phyloP scores from a whole-genome alignment of 2,888 invertebrate genomes.

The Autographa pulchrina region DNA sequence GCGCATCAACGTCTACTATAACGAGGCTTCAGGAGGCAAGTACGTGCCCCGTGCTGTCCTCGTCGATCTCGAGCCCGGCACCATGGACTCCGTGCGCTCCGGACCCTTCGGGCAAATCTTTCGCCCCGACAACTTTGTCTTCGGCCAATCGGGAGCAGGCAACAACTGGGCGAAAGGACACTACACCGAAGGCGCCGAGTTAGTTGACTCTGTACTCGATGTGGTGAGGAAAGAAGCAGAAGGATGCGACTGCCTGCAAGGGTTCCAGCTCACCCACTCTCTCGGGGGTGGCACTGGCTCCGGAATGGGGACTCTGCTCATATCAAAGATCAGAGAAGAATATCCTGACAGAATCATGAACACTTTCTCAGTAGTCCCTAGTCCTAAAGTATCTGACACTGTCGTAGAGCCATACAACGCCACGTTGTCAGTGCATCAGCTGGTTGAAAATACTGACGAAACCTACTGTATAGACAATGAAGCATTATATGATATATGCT shows the following conservation, averaged over 20 bases:
- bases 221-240: slow-evolving; percentile 90
- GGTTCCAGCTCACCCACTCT: slow-evolving; percentile 91
- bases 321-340: slow-evolving; percentile 92
- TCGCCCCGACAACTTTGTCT: slow-evolving; percentile 93
- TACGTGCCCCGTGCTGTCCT: slow-evolving; percentile 82
- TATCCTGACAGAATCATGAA: slow-evolving; percentile 93
- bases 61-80: slow-evolving; percentile 82
- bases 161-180: slow-evolving; percentile 92
- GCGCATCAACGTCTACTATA: slow-evolving; percentile 94
- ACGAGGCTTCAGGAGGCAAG: slow-evolving; percentile 90
- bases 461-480: slow-evolving; percentile 93
- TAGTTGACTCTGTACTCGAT: slow-evolving; percentile 90
- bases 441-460: slow-evolving; percentile 92
- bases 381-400: slow-evolving; percentile 93
- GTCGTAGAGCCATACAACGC: slow-evolving; percentile 92
- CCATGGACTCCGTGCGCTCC: slow-evolving; percentile 91
- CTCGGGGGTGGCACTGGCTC: slow-evolving; percentile 94
- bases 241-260: slow-evolving; percentile 91
- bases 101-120: slow-evolving; percentile 93
- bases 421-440: slow-evolving; percentile 91
- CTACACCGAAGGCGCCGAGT: slow-evolving; percentile 91
- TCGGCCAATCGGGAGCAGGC: slow-evolving; percentile 90
- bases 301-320: slow-evolving; percentile 92
- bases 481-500: slow-evolving; percentile 94
- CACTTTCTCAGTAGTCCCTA: slow-evolving; percentile 92